Base-by-base conservation (phyloP, 2,797 vertebrate genomes). In the Peromyscus eremicus region DNA sequence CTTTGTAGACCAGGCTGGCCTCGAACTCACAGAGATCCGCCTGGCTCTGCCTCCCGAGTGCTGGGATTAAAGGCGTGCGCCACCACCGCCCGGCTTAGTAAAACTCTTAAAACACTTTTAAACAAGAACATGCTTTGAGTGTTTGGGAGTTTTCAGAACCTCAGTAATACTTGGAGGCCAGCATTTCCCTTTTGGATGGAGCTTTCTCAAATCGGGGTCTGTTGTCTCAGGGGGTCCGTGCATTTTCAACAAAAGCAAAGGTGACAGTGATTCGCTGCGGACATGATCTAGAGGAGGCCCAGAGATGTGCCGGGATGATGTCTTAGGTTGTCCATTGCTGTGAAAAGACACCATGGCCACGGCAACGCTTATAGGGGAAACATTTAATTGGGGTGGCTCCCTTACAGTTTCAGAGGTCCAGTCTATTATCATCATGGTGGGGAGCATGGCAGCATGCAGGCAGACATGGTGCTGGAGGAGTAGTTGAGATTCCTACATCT, bases 41-140 rank as follows among this genome's bases (percentile, higher is more conserved):
- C n/a, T n/a, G n/a, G n/a, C n/a, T n/a, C n/a, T n/a, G n/a, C n/a
- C n/a, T n/a, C n/a, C n/a, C n/a, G n/a, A n/a, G n/a, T n/a, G n/a
- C n/a, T n/a, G n/a, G n/a, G n/a, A n/a, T n/a, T n/a, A n/a, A n/a
- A n/a, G n/a, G n/a, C n/a, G n/a, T n/a, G n/a, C n/a, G n/a, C n/a
- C n/a, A n/a, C n/a, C n/a, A n/a, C n/a, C n/a, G n/a, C n/a, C n/a
- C n/a, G n/a, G n/a, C n/a, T n/a, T n/a, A n/a, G n/a, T n/a, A n/a
- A 96, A 89, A 84, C 8, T 40, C 21, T 90, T 75, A 91, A 91
- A 89, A 89, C 87, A 75, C 21, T 68, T 95, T 91, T 94, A 87
- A 87, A 87, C 46, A 89, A 86, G 80, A 96, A 76, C 60, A 43
- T 89, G 43, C 62, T 94, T 64, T 93, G 75, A 68, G 37, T 73